Evolutionary conservation across 2,113 vertebrate species (phyloP), one percentile per base, ranked within the genome.

Genomic region (Parus major): DNA sequence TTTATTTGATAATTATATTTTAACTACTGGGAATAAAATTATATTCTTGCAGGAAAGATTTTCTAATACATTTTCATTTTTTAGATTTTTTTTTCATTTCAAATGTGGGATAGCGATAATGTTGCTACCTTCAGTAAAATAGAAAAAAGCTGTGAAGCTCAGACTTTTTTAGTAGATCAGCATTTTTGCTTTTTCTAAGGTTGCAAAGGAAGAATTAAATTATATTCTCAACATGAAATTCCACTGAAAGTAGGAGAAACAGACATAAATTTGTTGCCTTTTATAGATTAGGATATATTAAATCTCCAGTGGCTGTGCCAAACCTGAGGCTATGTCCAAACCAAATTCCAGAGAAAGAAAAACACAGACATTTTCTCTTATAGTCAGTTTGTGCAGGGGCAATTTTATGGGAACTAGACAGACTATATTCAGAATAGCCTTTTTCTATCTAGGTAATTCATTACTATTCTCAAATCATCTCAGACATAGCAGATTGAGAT

Each of bases 1-100:
- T 94, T 95, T 89, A 93, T 88, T 88, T 96, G 28, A 79, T 94
- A 94, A 95, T 92, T 96, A 42, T 50, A 73, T 92, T 92, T 93
- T 65, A 69, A 65, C 50, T 82, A 53, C 55, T 55, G 76, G 35
- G 56, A 96, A 97, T 95, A 95, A 95, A 97, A 66, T 69, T 9
- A 60, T 33, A 82, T 73, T 86, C 50, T 92, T 88, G 19, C 33
- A 82, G 20, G 60, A 94, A 95, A 93, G 9, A 76, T 82, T 94
- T 95, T 85, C 31, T 87, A 85, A 88, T 42, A 27, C 12, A 60
- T 92, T 90, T 88, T 94, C 14, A 42, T 36, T 31, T 41, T 55
- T 41, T 41, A 84, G 6, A 8, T 10, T 31, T 70, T 91, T 53
- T 90, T 68, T 59, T 52, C 18, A 63, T 91, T 82, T 84, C 11